Conservation (phyloP, 2,113 vertebrate genomes). For the Oreochromis niloticus region DNA sequence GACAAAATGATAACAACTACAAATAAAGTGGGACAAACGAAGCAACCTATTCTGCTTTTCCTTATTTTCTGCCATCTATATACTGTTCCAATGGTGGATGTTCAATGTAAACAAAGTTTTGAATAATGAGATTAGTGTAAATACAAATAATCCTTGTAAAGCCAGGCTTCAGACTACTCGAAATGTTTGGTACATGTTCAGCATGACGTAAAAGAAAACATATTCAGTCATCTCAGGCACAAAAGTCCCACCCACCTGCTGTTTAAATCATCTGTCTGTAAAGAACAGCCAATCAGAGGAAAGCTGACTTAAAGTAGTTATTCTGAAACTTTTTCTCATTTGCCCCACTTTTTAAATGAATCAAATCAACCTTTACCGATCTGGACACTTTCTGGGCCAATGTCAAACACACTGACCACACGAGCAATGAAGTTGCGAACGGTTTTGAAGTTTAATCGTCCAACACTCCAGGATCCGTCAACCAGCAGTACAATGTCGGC, state of each 20-base stretch:
- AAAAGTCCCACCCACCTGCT: not conserved
- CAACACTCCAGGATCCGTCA: slow-evolving; percentile 97
- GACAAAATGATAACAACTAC: not conserved
- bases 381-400: slow-evolving; percentile 85
- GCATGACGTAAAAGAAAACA: not conserved
- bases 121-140: not conserved
- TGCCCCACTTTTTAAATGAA: not conserved
- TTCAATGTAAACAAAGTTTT: not conserved
- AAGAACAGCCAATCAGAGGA: not conserved
- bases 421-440: slow-evolving; percentile 86
- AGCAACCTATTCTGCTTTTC: not conserved
- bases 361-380: slow-evolving; percentile 75
- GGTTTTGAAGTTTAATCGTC: slow-evolving; percentile 91
- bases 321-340: not conserved
- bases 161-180: not conserved
- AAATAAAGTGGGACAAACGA: not conserved
- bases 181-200: not conserved
- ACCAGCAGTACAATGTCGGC: slow-evolving; percentile 93
- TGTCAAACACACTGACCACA: slow-evolving; percentile 91
- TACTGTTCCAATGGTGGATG: not conserved
- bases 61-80: not conserved
- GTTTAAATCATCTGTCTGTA: not conserved
- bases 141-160: not conserved
- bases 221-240: not conserved
- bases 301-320: not conserved